Conservation (phyloP, 2,113 vertebrate genomes). For the Morone saxatilis region DNA sequence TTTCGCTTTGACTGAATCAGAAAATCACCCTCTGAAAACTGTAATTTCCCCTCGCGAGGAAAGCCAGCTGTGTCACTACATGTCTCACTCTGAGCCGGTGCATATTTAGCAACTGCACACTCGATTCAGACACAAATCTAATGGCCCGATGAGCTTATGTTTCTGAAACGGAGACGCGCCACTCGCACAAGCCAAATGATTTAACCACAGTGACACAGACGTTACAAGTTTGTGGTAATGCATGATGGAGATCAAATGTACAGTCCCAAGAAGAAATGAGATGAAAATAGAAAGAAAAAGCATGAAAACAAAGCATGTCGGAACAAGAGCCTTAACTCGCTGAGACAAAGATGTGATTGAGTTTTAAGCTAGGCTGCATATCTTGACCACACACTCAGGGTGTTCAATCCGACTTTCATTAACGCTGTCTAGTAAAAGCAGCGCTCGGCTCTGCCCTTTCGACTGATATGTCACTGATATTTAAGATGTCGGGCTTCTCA, state of each 20-base stretch:
- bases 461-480: constrained; percentile 43
- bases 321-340: neutral
- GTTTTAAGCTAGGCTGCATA: constrained; percentile 10
- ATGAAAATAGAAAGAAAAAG: constrained; percentile 14
- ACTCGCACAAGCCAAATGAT: constrained; percentile 56
- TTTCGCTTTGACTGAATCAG: constrained; percentile 77
- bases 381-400: constrained; percentile 13
- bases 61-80: constrained; percentile 69
- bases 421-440: constrained; percentile 8
- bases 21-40: constrained; percentile 69
- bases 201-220: constrained; percentile 63
- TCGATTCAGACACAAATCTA: constrained; percentile 40
- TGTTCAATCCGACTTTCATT: constrained; percentile 30
- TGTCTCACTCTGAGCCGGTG: constrained; percentile 29
- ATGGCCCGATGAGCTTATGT: constrained; percentile 44
- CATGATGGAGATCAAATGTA: constrained; percentile 36
- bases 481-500: constrained; percentile 26
- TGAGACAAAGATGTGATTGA: constrained; percentile 32
- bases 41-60: constrained; percentile 74
- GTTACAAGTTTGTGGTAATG: constrained; percentile 54
- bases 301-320: constrained; percentile 14
- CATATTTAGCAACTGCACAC: constrained; percentile 32
- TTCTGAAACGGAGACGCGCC: constrained; percentile 67
- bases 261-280: constrained; percentile 19
- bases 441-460: constrained; percentile 20